These are phyloP conservation scores for Neolamprologus ventralis DNA, from an alignment of 2,113 vertebrate genomes.

Conservation along the genomic window DNA sequence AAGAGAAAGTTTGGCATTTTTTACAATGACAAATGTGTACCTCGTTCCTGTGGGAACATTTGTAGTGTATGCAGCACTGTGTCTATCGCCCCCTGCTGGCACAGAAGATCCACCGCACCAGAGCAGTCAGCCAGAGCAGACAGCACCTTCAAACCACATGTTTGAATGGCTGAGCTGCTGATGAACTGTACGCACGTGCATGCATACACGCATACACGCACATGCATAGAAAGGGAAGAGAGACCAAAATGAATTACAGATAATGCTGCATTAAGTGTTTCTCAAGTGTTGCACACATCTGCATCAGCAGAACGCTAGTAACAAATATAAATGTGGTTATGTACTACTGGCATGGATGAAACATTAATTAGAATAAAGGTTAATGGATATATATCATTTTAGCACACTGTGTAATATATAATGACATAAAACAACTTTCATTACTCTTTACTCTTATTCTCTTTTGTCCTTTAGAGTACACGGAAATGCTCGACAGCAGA, in stretches of 20 bases:
- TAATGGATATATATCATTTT: background rate
- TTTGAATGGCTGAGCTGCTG: conserved; percentile 80
- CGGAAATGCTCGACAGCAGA: background rate
- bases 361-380: background rate
- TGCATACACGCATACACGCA: background rate
- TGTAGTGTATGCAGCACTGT: conserved; percentile 84
- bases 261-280: background rate
- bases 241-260: background rate
- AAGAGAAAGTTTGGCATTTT: background rate
- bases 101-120: conserved; percentile 80
- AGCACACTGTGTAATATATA: background rate
- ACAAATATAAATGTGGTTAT: background rate
- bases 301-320: background rate
- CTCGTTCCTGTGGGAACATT: conserved; percentile 85
- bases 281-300: background rate
- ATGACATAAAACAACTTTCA: background rate
- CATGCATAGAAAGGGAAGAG: conserved; percentile 17
- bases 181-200: conserved; percentile 78
- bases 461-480: background rate
- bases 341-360: background rate
- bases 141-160: conserved; percentile 81
- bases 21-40: conserved; percentile 44
- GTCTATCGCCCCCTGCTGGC: conserved; percentile 84
- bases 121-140: conserved; percentile 76
- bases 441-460: background rate